Evolutionary conservation across 2,888 invertebrate genomes (phyloP), one percentile per base, ranked within the genome.

Genomic region (Byasa hedistus): DNA sequence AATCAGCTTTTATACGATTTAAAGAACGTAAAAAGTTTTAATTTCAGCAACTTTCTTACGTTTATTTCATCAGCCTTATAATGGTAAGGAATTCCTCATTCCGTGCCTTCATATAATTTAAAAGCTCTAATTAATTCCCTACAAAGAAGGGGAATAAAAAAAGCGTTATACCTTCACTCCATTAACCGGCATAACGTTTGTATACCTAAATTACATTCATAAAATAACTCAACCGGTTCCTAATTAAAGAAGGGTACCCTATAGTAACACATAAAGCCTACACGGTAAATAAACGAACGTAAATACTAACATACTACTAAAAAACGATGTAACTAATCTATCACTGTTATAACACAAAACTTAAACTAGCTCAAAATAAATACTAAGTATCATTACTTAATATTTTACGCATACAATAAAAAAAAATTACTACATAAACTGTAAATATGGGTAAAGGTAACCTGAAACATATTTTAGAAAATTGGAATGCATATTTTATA

Each of bases 151-250:
- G 71, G 71, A 74, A 78, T 76, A 80, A 79, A 80, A 80, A 39
- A 39, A 75, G 66, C 63, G 65, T 70, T 72, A 77, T 79, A 77
- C 68, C 63, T 77, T 74, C 75, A 74, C 70, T 72, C 73, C 79
- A 75, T 80, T 82, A 81, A 77, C 76, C 72, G 70, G 61, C 5
- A 69, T 69, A 75, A 76, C 79, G 66, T 80, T 80, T 79, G 79
- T 78, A 44, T 73, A 69, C 72, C 73, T 70, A 69, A 78, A 83
- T 75, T 77, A 72, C 79, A 73, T 72, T 77, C 76, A 82, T 81
- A 83, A 84, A 83, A 80, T 79, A 76, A 79, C 74, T 76, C 72
- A 32, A 61, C 60, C 75, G 70, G 72, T 70, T 75, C 73, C 79
- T 79, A 77, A 83, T 81, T 81, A 79, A 72, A 75, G 71, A 74